A percentile compares a stretch with the other conserved stretches of the same genome.
Evolutionary conservation across 1,140 invertebrate species (phyloP).

Genomic region (Drosophila erecta): DNA sequence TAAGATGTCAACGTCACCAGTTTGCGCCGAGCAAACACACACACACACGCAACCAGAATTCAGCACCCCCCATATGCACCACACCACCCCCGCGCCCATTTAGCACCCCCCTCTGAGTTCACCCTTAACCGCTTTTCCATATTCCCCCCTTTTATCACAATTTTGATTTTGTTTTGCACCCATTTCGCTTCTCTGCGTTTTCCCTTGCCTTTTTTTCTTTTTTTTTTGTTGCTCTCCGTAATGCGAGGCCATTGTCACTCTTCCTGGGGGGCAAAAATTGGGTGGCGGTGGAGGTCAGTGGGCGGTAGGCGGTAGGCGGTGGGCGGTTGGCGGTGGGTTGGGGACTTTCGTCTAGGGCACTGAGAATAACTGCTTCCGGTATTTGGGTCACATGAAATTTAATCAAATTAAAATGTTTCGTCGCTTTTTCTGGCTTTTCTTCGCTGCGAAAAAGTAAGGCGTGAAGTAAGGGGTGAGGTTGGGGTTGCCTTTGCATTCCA

Average conservation of each 20-base stretch:
- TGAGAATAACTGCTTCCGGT: slow-evolving; percentile 82
- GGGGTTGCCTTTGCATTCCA: slow-evolving; percentile 22
- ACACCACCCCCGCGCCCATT: slow-evolving; percentile 29
- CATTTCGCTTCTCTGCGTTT: slow-evolving; percentile 41
- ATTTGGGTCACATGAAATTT: slow-evolving; percentile 83
- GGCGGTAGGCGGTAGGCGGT: not conserved
- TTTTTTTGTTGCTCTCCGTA: slow-evolving; percentile 27
- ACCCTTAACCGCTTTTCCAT: slow-evolving; percentile 29
- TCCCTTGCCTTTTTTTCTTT: slow-evolving; percentile 9
- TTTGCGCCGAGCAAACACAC: slow-evolving; percentile 15
- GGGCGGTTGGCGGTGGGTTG: slow-evolving; percentile 9
- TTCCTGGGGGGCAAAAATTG: slow-evolving; percentile 44
- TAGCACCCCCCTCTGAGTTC: slow-evolving; percentile 15
- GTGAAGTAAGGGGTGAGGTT: not conserved
- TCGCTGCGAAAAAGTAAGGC: not conserved
- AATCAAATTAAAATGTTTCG: slow-evolving; percentile 83
- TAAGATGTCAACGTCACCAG: slow-evolving; percentile 74
- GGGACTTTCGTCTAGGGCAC: slow-evolving; percentile 65
- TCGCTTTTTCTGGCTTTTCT: slow-evolving; percentile 25
- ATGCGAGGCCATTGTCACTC: slow-evolving; percentile 65
- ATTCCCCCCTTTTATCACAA: slow-evolving; percentile 28
- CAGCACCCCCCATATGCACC: not conserved
- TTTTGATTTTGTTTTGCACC: slow-evolving; percentile 57
- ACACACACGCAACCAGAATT: not conserved
- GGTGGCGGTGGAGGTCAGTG: not conserved